Percentiles rank a stretch among this genome's conserved stretches.
Evolutionary conservation across 1,140 invertebrate genomes (phyloP).

Genomic region (Psix sp.): DNA sequence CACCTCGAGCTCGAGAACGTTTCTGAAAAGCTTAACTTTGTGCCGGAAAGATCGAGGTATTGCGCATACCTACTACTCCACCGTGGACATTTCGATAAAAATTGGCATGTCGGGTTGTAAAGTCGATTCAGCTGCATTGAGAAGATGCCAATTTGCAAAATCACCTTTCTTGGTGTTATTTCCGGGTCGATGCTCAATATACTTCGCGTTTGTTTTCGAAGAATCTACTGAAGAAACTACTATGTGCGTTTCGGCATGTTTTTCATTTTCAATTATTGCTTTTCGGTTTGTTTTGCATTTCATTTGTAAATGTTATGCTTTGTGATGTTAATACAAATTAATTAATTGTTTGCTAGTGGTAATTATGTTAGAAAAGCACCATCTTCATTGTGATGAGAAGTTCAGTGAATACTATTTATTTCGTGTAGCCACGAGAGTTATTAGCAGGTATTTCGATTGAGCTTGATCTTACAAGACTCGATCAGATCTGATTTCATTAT

Average conservation of each 20-base stretch:
- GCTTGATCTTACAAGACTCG: neutral
- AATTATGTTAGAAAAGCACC: too few species aligned
- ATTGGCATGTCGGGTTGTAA: constrained; percentile 33
- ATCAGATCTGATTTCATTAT: constrained; percentile 21
- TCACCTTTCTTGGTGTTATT: constrained; percentile 12
- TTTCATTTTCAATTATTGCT: too few species aligned
- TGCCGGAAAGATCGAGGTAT: constrained; percentile 30
- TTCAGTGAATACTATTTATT: neutral
- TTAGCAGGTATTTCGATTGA: neutral
- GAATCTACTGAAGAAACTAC: too few species aligned
- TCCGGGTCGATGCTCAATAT: constrained; percentile 16
- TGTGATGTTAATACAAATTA: too few species aligned
- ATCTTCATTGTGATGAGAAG: too few species aligned
- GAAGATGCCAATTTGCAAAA: constrained; percentile 44
- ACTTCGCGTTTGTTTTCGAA: constrained; percentile 12
- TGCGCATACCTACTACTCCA: constrained; percentile 51
- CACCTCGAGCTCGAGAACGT: constrained; percentile 10
- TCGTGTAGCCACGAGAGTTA: neutral
- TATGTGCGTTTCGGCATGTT: too few species aligned
- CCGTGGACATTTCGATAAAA: constrained; percentile 48
- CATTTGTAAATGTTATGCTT: too few species aligned
- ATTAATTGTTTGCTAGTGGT: too few species aligned
- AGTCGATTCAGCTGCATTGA: constrained; percentile 19
- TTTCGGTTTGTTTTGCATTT: too few species aligned
- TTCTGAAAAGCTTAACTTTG: constrained; percentile 27